Conservation (phyloP, 2,797 vertebrate genomes). For the Enteromius fasciolatus region DNA sequence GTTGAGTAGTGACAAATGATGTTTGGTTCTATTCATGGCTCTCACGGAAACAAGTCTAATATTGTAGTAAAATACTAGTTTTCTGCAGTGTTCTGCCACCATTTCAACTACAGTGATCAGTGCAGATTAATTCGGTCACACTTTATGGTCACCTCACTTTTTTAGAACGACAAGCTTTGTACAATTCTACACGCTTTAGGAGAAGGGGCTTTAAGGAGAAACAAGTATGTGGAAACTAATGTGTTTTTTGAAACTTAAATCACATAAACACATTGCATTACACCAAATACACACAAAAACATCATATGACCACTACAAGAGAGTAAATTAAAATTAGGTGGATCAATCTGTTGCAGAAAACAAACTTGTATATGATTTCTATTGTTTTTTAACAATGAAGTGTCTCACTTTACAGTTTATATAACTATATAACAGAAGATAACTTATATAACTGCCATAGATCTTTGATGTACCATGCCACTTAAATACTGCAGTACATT, state of each 20-base stretch:
- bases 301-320: background rate
- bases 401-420: background rate
- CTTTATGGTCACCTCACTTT: too few species aligned
- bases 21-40: too few species aligned
- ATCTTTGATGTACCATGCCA: background rate
- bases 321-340: background rate
- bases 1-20: too few species aligned
- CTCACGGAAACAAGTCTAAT: too few species aligned
- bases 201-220: too few species aligned
- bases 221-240: too few species aligned
- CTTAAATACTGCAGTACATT: background rate
- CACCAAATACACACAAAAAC: too few species aligned
- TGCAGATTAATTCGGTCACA: background rate
- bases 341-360: background rate
- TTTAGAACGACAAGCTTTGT: too few species aligned
- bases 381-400: background rate
- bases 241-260: too few species aligned
- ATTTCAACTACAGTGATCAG: background rate
- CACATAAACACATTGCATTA: too few species aligned
- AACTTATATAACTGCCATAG: background rate
- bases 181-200: too few species aligned
- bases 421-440: background rate
- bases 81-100: background rate
- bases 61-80: too few species aligned
- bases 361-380: background rate